Base-by-base conservation (phyloP, 2,797 vertebrate genomes). In the Melanotaenia boesemani region DNA sequence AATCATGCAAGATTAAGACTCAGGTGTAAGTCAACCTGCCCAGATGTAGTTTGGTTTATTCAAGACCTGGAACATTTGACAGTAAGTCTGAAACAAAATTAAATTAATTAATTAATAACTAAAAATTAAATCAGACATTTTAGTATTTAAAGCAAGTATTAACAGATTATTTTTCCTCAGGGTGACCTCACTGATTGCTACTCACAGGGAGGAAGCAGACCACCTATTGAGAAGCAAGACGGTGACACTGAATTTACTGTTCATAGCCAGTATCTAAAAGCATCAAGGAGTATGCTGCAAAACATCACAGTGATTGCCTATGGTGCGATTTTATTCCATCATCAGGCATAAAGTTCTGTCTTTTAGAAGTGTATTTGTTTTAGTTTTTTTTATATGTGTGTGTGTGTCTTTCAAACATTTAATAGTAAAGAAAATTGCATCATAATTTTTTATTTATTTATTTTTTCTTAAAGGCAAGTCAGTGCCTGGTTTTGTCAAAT, bases 11-110 rank as follows among this genome's bases (percentile, higher is more conserved):
- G 70, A 11, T 76, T 95, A 6, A 89, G 70, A 52, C 83, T 95
- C 72, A 70, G 34, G 30, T 95, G 94, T 87, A 56, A 8, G 16
- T 58, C 41, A 16, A 86, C 77, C 46, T 95, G 94, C 76, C 90
- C 93, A 37, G 82, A 90, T 9, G 87, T 95, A 2, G 83, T 93
- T 61, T 96, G 95, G 95, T 90, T 76, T 72, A 86, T 92, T 55
- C 92, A 94, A 54, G 90, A 92, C 62, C 84, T 62, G 36, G 70
- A 67, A 60, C 64, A 80, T 60, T 61, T 82, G 24, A 63, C 15
- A 8, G 95, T 94, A 82, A 90, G 92, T 84, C 28, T 70, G 16
- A 69, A 58, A 50, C 24, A 67, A 2, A 7, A 55, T 5, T 22
- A 0, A 55, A 57, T 48, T 58, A 32, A 18, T 55, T 48, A 71